Evolutionary conservation across 2,113 vertebrate genomes (phyloP), one percentile per base, ranked within the genome.

Genomic region (Xiphophorus maculatus): DNA sequence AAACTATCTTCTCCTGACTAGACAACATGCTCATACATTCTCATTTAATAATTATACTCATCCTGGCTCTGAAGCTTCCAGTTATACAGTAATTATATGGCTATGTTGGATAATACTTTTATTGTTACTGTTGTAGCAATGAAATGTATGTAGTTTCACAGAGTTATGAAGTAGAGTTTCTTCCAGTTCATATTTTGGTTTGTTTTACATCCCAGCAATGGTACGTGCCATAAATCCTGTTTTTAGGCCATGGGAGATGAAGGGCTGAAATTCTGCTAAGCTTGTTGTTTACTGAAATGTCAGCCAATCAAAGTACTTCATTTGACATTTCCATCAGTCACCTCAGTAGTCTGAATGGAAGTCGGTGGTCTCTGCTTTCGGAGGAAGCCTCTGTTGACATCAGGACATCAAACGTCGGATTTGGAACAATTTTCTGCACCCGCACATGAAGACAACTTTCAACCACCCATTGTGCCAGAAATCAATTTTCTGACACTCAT

Each of bases 291-390:
- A 74, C 69, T 80, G 4, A 84, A 85, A 89, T 66, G 76, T 40
- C 81, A 63, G 42, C 0, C 11, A 66, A 48, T 86, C 79, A 85
- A 88, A 74, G 85, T 76, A 63, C 63, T 83, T 75, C 72, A 60
- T 28, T 76, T 86, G 91, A 88, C 88, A 86, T 91, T 89, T 92
- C 68, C 79, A 64, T 25, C 13, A 12, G 48, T 62, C 37, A 12
- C 29, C 71, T 76, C 15, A 73, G 27, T 33, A 65, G 67, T 71
- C 58, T 66, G 30, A 22, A 22, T 0, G 12, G 42, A 30, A 2
- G n/a, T 48, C 51, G 5, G 29, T 0, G 66, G 84, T 78, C 73
- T 90, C 48, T 1, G 40, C 74, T 90, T 92, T 82, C 86, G 61
- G 17, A 81, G 67, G 71, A 28, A 70, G 73, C 76, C 60, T 61